Evolutionary conservation across 2,888 invertebrate genomes (phyloP), one percentile per base, ranked within the genome.

Genomic region (Drosophila incognita): DNA sequence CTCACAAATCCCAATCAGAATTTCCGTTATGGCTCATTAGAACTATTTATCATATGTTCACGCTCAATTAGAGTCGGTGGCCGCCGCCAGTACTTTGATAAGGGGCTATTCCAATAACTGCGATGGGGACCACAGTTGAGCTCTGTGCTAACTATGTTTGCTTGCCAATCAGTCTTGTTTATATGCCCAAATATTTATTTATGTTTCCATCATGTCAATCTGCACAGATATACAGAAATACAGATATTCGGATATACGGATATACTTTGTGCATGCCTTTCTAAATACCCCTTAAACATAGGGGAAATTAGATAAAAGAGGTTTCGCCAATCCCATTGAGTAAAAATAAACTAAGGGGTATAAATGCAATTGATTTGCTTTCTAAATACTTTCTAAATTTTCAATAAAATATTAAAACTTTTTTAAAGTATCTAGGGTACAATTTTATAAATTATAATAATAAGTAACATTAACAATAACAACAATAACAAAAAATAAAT

Each of bases 111-210:
- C 38, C 27, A 46, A 71, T 70, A 52, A 61, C 53, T 71, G 24
- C 52, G 24, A 42, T 38, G 61, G 52, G n/a, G 31, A 24, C 38
- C 48, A 18, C 68, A 69, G 48, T 48, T 46, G 27, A 38, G 29
- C 42, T 15, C 24, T 24, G 2, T 49, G 11, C 46, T 57, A 61
- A 75, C 56, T 38, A 57, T 87, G 68, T 83, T 86, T 75, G 63
- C 79, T 60, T 59, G 74, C 68, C 86, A 82, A 82, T 81, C 83
- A 86, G 81, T 68, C 46, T 48, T 61, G 36, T 35, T 63, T 29
- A 68, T 36, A 36, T 42, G 38, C 24, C 11, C 58, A 57, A 68
- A 57, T 57, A 69, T 68, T 49, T 49, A 68, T 69, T 29, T 15
- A 46, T 24, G 4, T 40, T 31, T 49, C 33, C 38, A 48, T 27